phyloP scores from a whole-genome alignment of 2,888 invertebrate species.

The Athrips mouffetella region DNA sequence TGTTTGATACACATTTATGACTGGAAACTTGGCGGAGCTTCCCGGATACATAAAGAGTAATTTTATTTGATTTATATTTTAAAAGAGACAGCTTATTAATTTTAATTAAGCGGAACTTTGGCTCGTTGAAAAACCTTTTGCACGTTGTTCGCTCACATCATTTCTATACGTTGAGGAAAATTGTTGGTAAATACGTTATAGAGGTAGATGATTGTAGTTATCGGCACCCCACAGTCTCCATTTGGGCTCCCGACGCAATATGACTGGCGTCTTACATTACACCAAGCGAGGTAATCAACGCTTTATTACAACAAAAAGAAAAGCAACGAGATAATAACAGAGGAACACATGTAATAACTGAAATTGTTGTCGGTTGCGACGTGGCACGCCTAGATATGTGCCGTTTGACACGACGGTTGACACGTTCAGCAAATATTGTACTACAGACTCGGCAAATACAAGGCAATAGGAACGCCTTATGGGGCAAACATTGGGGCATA shows the following conservation, averaged over 20 bases:
- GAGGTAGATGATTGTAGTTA: conserved; percentile 47
- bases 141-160: background rate
- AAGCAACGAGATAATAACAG: conserved; percentile 61
- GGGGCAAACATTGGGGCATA: conserved; percentile 64
- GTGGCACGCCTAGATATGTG: conserved; percentile 72
- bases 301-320: conserved; percentile 68
- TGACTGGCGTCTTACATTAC: conserved; percentile 39
- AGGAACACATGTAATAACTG: conserved; percentile 66
- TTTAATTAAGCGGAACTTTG: conserved; percentile 2
- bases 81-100: background rate
- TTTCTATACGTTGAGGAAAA: background rate
- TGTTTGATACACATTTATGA: background rate
- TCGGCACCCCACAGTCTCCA: conserved; percentile 59
- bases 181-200: conserved; percentile 6
- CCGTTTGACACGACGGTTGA: conserved; percentile 64
- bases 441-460: conserved; percentile 69
- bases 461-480: conserved; percentile 45
- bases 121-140: background rate
- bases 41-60: conserved; percentile 7
- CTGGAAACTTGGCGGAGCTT: background rate
- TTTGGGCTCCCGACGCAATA: conserved; percentile 46
- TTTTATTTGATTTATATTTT: background rate
- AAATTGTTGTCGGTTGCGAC: conserved; percentile 56
- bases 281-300: conserved; percentile 62
- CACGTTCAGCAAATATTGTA: conserved; percentile 77